Conservation (phyloP, 2,888 invertebrate genomes). For the Hirtodrosophila duncani region DNA sequence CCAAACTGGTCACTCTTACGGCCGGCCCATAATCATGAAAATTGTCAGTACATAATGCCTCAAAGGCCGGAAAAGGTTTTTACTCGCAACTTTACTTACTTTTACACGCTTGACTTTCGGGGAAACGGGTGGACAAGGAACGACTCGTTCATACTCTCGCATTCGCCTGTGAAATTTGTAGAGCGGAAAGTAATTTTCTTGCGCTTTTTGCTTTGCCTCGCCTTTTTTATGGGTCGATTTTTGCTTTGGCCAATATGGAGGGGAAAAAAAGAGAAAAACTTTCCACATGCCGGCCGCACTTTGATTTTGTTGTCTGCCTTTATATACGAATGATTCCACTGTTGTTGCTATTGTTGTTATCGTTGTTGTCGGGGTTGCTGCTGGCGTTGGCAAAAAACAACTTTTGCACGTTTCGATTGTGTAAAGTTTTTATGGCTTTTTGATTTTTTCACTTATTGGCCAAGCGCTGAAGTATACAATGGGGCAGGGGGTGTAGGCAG, state of each 20-base stretch:
- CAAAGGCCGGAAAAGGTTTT: conserved; percentile 66
- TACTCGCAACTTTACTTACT: conserved; percentile 69
- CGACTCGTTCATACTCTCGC: conserved; percentile 4
- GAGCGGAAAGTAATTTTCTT: conserved; percentile 72
- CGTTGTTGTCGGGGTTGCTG: conserved; percentile 31
- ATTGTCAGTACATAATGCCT: conserved; percentile 72
- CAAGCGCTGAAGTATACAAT: not conserved
- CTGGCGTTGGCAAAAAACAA: conserved; percentile 67
- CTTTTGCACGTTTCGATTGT: conserved; percentile 75
- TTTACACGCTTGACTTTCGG: conserved; percentile 65
- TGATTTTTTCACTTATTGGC: conserved; percentile 74
- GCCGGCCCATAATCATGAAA: conserved; percentile 70
- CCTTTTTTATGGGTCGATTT: conserved; percentile 59
- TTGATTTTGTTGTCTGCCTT: conserved; percentile 65
- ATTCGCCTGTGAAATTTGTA: conserved; percentile 47
- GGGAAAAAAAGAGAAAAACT: conserved; percentile 34
- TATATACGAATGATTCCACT: conserved; percentile 15
- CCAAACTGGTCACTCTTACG: conserved; percentile 52
- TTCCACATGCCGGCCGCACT: conserved; percentile 60
- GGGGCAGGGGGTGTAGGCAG: conserved; percentile 1
- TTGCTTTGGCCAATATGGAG: conserved; percentile 7
- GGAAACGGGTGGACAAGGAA: conserved; percentile 7
- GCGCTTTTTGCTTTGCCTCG: conserved; percentile 58
- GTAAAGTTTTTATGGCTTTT: conserved; percentile 76
- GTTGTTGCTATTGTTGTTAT: conserved; percentile 12